Base-by-base conservation (phyloP, 2,113 vertebrate genomes). In the Hemibagrus wyckioides region DNA sequence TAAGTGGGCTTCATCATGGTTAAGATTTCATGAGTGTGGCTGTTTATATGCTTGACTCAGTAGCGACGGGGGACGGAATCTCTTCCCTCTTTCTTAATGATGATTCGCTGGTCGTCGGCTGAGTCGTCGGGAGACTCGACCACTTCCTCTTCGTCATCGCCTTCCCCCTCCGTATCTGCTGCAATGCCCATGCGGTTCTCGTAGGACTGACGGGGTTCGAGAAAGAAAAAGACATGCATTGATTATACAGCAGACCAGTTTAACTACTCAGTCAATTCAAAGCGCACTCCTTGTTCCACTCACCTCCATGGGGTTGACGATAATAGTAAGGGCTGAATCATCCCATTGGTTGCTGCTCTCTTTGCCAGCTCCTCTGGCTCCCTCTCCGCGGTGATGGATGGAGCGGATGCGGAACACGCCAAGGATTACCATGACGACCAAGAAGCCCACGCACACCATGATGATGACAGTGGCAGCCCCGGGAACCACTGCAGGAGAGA, bases 221-320 rank as follows among this genome's bases (percentile, higher is more conserved):
- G n/a, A 80, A 21, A 23, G 0, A 30, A 36, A 44, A 39, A 11
- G 21, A 56, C 15, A 19, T 30, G 9, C 52, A 17, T 75, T 52
- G 6, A 85, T 17, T 36, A 50, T 1, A 57, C n/a, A 33, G 33
- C 50, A 73, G 21, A 15, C 48, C 57, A 50, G 6, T 36, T 25
- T 21, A 63, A 33, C 19, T 8, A 65, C 13, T 28, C 14, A 1
- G 21, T n/a, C 21, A 28, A 30, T 41, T 33, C 30, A 33, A 80
- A 67, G 8, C 30, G 13, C 15, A 7, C 15, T 61, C 56, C 33
- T 76, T 0, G 81, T 73, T 14, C 4, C 82, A 50, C 92, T 96
- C 92, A 98, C 98, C 97, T 99, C 98, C 98, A 99, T 99, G 39
- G 98, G 98, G 94, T 99, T 99, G 86, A 99, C 97, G 0, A 98